Evolutionary conservation across 1,140 invertebrate species (phyloP), one percentile per base, ranked within the genome.

Genomic region (Drosophila lini): DNA sequence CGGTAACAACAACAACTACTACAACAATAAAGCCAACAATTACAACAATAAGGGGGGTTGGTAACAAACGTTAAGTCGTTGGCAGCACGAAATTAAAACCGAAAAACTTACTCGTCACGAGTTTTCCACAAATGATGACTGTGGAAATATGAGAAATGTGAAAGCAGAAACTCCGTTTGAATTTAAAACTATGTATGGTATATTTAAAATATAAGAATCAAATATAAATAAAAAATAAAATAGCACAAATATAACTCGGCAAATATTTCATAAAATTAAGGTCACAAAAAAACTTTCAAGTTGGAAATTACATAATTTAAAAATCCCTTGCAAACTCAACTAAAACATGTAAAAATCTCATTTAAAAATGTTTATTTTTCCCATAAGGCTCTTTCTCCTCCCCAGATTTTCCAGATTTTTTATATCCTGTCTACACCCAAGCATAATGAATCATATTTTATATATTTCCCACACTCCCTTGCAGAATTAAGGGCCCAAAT

Each of bases 31-130:
- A 19, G 16, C n/a, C 48, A 34, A 34, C 48, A 52, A 38, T 38
- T 55, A 55, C 53, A 78, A 22, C 44, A 55, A 36, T 22, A 76
- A 41, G 38, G 45, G 13, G 25, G 10, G 25, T 31, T 50, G 57
- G 52, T n/a, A 45, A 40, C 56, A 67, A 78, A 78, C 65, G 79
- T 55, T 82, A 82, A 86, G 79, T 85, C 85, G 76, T 60, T 86
- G 82, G 70, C 70, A 76, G 83, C 59, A 48, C 58, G 58, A 80
- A 82, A 88, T 80, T 88, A 74, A 50, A 71, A 44, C 68, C 47
- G 7, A 69, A 58, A 70, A 70, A 68, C 63, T 68, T 68, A 8
- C 34, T 55, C 34, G 42, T 47, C 58, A 45, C 63, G 42, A 48
- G 22, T 62, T 62, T 38, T 36, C 58, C 64, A 40, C 59, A 67